phyloP scores from a whole-genome alignment of 2,888 invertebrate genomes.

The Eupithecia inturbata region DNA sequence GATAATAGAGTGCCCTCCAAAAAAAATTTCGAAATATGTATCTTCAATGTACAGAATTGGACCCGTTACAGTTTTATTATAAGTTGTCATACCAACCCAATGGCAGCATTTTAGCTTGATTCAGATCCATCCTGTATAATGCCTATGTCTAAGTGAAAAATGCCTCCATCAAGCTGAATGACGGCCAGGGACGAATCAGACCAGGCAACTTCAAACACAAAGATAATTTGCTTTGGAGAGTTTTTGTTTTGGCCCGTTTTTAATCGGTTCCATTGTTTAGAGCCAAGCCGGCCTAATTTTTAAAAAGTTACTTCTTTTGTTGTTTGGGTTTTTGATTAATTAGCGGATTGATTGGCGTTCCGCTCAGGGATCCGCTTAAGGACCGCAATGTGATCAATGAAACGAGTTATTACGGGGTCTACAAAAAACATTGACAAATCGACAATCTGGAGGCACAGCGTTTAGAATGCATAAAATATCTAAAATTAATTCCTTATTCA shows the following conservation, averaged over 20 bases:
- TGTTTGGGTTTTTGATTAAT: constrained; percentile 13
- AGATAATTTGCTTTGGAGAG: constrained; percentile 50
- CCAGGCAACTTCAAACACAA: constrained; percentile 38
- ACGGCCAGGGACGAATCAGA: constrained; percentile 47
- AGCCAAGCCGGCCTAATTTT: constrained; percentile 26
- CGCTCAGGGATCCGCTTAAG: neutral
- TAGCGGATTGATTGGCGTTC: constrained; percentile 10
- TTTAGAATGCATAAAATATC: too few relatives aligned
- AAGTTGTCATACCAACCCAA: too few relatives aligned
- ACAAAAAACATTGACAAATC: neutral
- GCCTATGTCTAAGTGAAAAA: constrained; percentile 11
- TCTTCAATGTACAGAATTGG: too few relatives aligned
- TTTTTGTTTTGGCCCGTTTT: constrained; percentile 47
- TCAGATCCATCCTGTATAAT: neutral
- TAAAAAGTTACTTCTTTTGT: constrained; percentile 22
- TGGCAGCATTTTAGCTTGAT: too few relatives aligned
- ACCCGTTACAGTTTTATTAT: too few relatives aligned
- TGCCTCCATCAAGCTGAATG: constrained; percentile 47
- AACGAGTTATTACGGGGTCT: neutral
- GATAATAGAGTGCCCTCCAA: too few relatives aligned
- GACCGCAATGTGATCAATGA: neutral
- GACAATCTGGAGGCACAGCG: neutral
- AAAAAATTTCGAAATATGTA: too few relatives aligned
- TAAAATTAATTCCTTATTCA: too few relatives aligned
- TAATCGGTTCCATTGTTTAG: constrained; percentile 42